Conservation (phyloP, 2,888 invertebrate genomes). For the Chrysolina haemoptera region DNA sequence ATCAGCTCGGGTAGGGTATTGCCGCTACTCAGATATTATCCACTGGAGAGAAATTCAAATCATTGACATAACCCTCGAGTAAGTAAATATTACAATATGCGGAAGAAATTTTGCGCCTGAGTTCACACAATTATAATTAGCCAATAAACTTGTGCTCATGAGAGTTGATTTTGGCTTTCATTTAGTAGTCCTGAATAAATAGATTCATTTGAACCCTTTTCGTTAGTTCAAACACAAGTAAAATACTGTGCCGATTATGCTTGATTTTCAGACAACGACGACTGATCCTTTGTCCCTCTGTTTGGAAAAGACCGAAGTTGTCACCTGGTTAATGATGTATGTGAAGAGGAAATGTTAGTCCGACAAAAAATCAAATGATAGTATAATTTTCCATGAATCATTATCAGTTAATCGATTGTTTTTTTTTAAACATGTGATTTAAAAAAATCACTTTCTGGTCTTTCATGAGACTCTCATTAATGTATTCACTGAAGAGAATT, state of each 20-base stretch:
- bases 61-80: slow-evolving; percentile 1
- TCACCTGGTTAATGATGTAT: not conserved
- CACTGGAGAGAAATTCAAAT: not conserved
- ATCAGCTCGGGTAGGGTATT: not conserved
- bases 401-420: too few relatives aligned
- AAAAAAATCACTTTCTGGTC: too few relatives aligned
- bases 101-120: slow-evolving; percentile 16
- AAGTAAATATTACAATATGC: slow-evolving; percentile 1
- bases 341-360: not conserved
- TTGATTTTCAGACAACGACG: not conserved
- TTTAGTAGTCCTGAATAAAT: slow-evolving; percentile 29
- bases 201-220: slow-evolving; percentile 24
- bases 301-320: not conserved
- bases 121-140: slow-evolving; percentile 16
- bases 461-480: too few relatives aligned
- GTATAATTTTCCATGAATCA: too few relatives aligned
- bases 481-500: too few relatives aligned
- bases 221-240: slow-evolving; percentile 15
- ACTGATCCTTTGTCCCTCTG: slow-evolving; percentile 5
- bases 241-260: slow-evolving; percentile 16
- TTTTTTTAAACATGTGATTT: too few relatives aligned
- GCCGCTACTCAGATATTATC: not conserved
- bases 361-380: too few relatives aligned
- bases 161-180: slow-evolving; percentile 22
- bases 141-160: slow-evolving; percentile 23